phyloP scores from a whole-genome alignment of 2,888 invertebrate species.

The Agrochola lota region DNA sequence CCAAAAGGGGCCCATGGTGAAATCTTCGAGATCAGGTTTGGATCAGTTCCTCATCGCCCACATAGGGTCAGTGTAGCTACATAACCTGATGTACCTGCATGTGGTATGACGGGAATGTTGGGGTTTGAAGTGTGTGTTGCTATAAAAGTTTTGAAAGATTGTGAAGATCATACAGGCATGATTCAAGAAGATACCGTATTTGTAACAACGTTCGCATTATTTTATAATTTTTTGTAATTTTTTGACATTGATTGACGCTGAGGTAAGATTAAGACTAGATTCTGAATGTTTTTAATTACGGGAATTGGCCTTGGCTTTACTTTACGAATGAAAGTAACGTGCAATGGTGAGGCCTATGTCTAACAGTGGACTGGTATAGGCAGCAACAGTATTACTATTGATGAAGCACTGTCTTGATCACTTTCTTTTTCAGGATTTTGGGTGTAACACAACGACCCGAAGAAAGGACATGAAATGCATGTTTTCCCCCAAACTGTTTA shows the following conservation, averaged over 20 bases:
- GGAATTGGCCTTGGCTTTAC: not conserved
- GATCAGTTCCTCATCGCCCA: conserved; percentile 55
- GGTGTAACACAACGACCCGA: not conserved
- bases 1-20: conserved; percentile 55
- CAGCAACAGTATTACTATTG: too few species aligned
- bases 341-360: not conserved
- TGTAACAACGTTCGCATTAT: not conserved
- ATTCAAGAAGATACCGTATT: not conserved
- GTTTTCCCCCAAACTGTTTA: too few species aligned
- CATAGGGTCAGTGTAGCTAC: conserved; percentile 48
- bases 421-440: not conserved
- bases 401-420: not conserved
- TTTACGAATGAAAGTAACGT: not conserved
- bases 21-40: conserved; percentile 62
- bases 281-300: not conserved
- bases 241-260: not conserved
- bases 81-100: conserved; percentile 18
- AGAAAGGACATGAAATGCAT: not conserved
- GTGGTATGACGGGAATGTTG: conserved; percentile 33
- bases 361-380: not conserved
- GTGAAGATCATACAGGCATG: not conserved
- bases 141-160: not conserved
- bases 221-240: too few species aligned
- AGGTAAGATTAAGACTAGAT: not conserved
- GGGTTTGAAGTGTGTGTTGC: not conserved